Conservation (phyloP, 1,140 invertebrate genomes). For the Drosophila mauritiana region DNA sequence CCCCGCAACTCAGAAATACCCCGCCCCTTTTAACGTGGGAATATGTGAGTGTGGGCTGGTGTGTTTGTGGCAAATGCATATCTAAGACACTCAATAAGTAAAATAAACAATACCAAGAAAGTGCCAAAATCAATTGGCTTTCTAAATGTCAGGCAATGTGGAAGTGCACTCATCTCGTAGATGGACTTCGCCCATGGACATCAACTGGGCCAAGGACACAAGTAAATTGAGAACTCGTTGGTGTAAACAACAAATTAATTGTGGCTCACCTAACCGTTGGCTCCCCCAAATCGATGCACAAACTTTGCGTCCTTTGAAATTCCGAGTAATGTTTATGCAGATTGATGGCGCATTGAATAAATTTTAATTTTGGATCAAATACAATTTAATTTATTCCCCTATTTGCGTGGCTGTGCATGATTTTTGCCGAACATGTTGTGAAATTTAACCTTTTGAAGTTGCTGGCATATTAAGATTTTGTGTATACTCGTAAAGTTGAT, state of each 20-base stretch:
- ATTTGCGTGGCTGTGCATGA: conserved; percentile 10
- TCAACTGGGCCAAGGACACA: conserved; percentile 39
- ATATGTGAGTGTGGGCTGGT: conserved; percentile 1
- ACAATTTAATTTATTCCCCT: conserved; percentile 33
- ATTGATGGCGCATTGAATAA: conserved; percentile 36
- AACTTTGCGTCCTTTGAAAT: not conserved
- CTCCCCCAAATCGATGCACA: conserved; percentile 29
- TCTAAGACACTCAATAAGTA: conserved; percentile 67
- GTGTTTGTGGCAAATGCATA: conserved; percentile 55
- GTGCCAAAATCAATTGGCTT: conserved; percentile 68
- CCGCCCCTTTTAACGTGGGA: not conserved
- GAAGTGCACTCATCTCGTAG: conserved; percentile 36
- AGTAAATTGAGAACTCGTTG: conserved; percentile 24
- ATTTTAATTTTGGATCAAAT: conserved; percentile 26
- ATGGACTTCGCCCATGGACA: not conserved
- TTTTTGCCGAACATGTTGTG: conserved; percentile 7
- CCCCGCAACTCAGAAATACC: not conserved
- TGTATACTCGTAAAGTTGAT: conserved; percentile 32
- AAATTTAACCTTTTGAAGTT: conserved; percentile 36
- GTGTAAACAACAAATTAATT: conserved; percentile 44
- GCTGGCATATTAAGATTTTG: conserved; percentile 34
- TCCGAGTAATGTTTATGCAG: conserved; percentile 17
- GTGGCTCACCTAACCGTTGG: conserved; percentile 24
- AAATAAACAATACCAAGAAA: conserved; percentile 68
- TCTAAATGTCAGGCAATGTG: conserved; percentile 52